Base-by-base conservation (phyloP, 2,113 vertebrate genomes). In the Peromyscus maniculatus region DNA sequence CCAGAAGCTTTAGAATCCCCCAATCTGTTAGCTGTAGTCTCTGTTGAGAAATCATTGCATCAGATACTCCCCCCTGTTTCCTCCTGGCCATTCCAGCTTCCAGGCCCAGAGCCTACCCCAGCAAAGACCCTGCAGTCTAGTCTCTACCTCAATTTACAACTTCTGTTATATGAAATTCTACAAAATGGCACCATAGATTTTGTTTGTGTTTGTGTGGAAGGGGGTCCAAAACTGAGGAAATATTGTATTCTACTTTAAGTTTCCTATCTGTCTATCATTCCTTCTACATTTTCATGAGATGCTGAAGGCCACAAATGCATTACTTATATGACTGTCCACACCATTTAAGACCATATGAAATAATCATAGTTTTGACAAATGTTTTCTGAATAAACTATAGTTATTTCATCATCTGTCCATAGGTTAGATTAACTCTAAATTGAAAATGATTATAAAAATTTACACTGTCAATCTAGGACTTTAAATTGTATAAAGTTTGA, bases 381-480 rank as follows among this genome's bases (percentile, higher is more conserved):
- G 12, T 72, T 82, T 96, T 87, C 36, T 84, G 31, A 93, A 74
- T 80, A 74, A 96, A 39, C 36, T 69, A 0, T 0, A 75, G 33
- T 21, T 71, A 64, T 86, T 89, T 77, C 15, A 86, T 89, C 7
- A 24, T 93, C 67, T 94, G 22, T 86, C 64, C 33, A 77, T 75
- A 91, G 21, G 4, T 12, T 94, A 33, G 83, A 91, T 95, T 93
- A 82, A 52, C 7, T 49, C 19, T 39, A 96, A 96, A 33, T 43
- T 89, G 46, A 46, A 93, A 89, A 95, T 72, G 74, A 67, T 43
- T 77, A 93, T 89, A 90, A 94, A 91, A 84, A 49, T 75, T 49
- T 91, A 1, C 21, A 94, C 83, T n/a, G 6, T 46, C 5, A 89
- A 62, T 9, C 64, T 82, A 62, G n/a, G 13, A 21, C 3, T 86